Evolutionary conservation across 2,888 invertebrate species (phyloP), one percentile per base, ranked within the genome.

Genomic region (Macrophya annulata): DNA sequence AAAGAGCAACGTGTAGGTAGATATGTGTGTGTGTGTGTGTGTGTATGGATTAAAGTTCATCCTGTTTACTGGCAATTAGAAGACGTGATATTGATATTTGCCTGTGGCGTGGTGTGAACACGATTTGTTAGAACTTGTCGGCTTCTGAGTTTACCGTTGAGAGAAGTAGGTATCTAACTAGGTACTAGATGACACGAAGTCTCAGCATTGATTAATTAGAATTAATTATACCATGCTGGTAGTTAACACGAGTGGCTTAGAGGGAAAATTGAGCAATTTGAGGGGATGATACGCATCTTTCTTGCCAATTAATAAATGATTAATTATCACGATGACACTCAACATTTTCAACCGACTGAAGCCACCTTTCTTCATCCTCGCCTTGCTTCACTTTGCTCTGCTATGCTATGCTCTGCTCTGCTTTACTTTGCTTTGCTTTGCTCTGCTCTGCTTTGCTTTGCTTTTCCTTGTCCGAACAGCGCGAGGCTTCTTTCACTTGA

Each of bases 241-340:
- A 65, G 59, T 65, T 86, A 85, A 85, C 85, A 68, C 59, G 68
- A 84, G 74, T 87, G 68, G 65, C 87, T 74, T 55, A 79, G 71
- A 85, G 84, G 51, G 86, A 89, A 89, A 91, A 88, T 88, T 89
- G 86, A 86, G 89, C 86, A 91, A 91, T 91, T 91, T 90, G 86
- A 86, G 77, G 87, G 89, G 89, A 91, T 91, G 92, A 91, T 89
- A 89, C 88, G 89, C 88, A 89, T 87, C 90, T 91, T 92, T 91
- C 90, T 91, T 91, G 90, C 91, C 91, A 92, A 92, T 92, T 92
- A 92, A 92, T 92, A 89, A 88, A 90, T 92, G 91, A 92, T 92
- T 92, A 92, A 92, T 92, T 90, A 89, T 88, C 85, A 84, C 88
- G 90, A 91, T 92, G 92, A 91, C 91, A 91, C 91, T 91, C 88